Evolutionary conservation across 2,113 vertebrate species (phyloP).

Genomic region (Carettochelys insculpta): DNA sequence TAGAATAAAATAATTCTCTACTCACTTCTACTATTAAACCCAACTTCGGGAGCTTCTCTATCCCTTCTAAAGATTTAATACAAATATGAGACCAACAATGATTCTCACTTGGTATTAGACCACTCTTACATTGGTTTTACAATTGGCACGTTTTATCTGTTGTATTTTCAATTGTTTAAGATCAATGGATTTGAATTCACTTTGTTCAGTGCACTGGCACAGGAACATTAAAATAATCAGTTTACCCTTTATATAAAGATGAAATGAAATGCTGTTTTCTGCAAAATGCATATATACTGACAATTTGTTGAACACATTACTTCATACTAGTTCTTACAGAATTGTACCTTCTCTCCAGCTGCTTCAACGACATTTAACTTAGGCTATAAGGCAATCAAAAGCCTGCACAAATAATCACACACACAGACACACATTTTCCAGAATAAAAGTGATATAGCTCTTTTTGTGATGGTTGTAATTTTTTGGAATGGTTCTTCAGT

Average conservation of each 20-base stretch:
- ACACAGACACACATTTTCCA: constrained; percentile 5
- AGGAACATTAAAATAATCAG: background rate
- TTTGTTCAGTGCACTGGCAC: background rate
- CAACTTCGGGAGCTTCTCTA: background rate
- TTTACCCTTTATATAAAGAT: background rate
- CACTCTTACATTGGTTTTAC: background rate
- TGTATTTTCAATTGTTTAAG: rapidly evolving
- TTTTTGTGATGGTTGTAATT: constrained; percentile 79
- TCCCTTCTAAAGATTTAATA: rapidly evolving
- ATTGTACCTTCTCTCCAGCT: background rate
- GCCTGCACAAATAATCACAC: background rate
- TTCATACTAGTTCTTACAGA: background rate
- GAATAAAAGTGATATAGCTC: constrained; percentile 78
- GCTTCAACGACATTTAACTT: background rate
- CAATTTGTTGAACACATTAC: background rate
- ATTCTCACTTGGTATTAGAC: background rate
- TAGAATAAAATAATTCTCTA: background rate
- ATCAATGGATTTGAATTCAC: rapidly evolving
- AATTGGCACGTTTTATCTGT: background rate
- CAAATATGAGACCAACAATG: background rate
- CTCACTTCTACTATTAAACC: background rate
- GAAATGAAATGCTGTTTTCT: background rate
- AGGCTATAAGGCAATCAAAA: background rate
- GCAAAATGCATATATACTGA: background rate
- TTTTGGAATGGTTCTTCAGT: constrained; percentile 87